Base-by-base conservation (phyloP, 2,113 vertebrate species). In the Microcebus griseorufus region DNA sequence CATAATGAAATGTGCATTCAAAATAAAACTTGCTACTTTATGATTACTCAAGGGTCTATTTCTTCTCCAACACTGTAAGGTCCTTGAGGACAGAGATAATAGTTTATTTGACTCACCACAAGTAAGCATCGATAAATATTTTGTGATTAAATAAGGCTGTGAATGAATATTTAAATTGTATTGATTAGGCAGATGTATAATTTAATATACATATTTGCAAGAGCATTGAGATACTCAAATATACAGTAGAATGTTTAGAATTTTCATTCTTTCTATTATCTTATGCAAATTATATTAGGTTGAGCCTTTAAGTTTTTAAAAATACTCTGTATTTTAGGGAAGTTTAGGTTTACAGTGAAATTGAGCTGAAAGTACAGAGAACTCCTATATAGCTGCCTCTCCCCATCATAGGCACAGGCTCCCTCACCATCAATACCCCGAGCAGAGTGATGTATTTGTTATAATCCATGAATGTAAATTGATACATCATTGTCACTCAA, bases 71-170 rank as follows among this genome's bases (percentile, higher is more conserved):
- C 25, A 34, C 42, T 67, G 3, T 45, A 60, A 85, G 48, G 34
- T n/a, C 34, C 23, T 29, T 67, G 18, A 90, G 34, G 45, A 25
- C 37, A 90, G 34, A 75, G 11, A 10, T 3, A 6, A 20, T 81
- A 84, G 78, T 62, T 79, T 62, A 34, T n/a, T 89, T 86, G 60
- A 67, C 72, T 93, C 60, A 60, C n/a, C n/a, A 92, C 14, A 94
- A 67, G 2, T 42, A 55, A 18, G 2, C 13, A 88, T 81, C 37
- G 23, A 37, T 55, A 90, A 93, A 86, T 73, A 76, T 37, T 86
- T 86, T 37, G 20, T 83, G 37, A 79, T 16, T 96, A 95, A 90
- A 76, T 90, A 55, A 93, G 29, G 10, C 23, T 75, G 5, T 75
- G 29, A 92, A 90, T 81, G 1, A 67, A 76, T 72, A 95, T 67